Evolutionary conservation across 2,113 vertebrate genomes (phyloP), one percentile per base, ranked within the genome.

Genomic region (Amblyopsis rosae): DNA sequence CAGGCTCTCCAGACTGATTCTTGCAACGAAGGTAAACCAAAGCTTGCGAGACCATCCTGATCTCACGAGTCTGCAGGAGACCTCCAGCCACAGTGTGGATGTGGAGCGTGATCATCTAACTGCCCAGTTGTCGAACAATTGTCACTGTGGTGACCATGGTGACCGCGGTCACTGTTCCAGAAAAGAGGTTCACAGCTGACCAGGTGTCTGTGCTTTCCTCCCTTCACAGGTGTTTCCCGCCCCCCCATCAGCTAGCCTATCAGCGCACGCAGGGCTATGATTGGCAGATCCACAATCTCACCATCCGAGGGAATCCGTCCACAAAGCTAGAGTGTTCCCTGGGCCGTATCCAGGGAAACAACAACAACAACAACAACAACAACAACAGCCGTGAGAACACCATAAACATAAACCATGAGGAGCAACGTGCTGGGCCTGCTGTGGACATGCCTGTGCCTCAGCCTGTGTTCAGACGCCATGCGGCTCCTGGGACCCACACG

Each of bases 361-460:
- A 26, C 26, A 26, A 2, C n/a, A n/a, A 35, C 35, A 35, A 35
- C 35, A 3, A 35, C 35, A 41, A 41, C 35, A 41, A 41, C 35
- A 41, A 41, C 35, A 41, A 41, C 35, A 41, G 7, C 35, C 0
- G 7, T 8, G 7, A 41, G 5, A 41, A 41, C 35, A 41, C 5
- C 5, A 41, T 8, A 41, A 26, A 41, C 35, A 41, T 41, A 41
- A 41, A 41, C 35, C 35, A 97, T 98, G 95, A 97, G 94, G 92
- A 94, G 92, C 93, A 92, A 86, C 81, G 88, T 92, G 51, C 80
- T 92, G 82, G 75, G 91, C 62, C 57, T 95, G 49, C 85, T 95
- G 59, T 96, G 95, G 93, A 84, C 92, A 45, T 91, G 90, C 62
- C 88, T 94, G 69, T 81, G 90, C 77, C 26, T 26, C 26, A 26